These are phyloP conservation scores for Ericerus pela DNA, from an alignment of 1,140 invertebrate genomes.

Conservation along the genomic window DNA sequence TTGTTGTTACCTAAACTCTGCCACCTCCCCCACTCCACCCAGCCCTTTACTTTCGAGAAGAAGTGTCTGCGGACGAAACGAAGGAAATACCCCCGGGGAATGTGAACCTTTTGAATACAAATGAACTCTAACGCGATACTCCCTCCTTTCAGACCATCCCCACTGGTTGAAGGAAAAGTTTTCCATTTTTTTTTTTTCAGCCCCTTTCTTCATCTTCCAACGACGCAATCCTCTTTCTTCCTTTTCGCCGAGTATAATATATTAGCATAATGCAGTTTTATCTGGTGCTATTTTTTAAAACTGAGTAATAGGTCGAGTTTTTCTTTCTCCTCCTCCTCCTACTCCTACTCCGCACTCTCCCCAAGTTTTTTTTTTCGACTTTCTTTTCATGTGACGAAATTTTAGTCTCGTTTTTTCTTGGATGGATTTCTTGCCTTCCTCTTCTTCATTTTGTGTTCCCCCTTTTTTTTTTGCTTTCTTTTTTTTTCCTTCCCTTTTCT, in stretches of 20 bases:
- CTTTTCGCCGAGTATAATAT: neutral
- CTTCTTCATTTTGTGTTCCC: no score
- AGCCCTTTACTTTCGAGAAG: neutral
- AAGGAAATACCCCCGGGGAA: constrained; percentile 3
- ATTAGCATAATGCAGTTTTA: constrained; percentile 12
- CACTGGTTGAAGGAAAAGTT: neutral
- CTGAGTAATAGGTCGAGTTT: constrained; percentile 9
- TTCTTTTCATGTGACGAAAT: no score
- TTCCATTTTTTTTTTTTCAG: neutral
- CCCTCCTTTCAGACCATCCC: neutral
- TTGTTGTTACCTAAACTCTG: neutral
- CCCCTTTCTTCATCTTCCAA: neutral
- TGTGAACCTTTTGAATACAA: constrained; percentile 9
- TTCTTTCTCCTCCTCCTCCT: neutral
- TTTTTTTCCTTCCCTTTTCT: no score
- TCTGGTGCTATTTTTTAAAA: constrained; percentile 8
- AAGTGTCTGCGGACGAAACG: neutral
- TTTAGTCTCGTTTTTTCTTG: no score
- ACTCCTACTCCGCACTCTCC: no score
- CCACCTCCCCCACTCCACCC: neutral
- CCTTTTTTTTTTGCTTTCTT: no score
- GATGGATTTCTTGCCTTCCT: no score
- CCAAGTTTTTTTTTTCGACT: no score
- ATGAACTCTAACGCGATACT: constrained; percentile 3
- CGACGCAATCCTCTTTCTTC: neutral